These are phyloP conservation scores for Papilio dardanus DNA, from an alignment of 1,140 invertebrate genomes.

Conservation along the genomic window DNA sequence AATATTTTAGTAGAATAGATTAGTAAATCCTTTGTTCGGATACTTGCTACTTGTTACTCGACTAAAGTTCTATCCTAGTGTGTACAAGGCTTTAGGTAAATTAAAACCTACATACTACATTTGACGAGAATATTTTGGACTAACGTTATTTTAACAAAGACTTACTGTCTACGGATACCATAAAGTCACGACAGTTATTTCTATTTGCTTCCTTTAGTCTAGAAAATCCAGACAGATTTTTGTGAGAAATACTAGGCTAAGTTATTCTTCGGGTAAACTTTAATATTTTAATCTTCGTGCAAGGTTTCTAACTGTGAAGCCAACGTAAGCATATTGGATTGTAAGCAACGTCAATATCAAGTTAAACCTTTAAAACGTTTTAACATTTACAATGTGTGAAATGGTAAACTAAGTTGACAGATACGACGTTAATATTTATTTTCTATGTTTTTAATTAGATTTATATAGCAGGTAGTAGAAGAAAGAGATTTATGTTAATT, in stretches of 20 bases:
- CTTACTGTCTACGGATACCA: too few species aligned
- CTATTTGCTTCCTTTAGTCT: neutral
- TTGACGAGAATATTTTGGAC: neutral
- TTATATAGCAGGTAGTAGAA: neutral
- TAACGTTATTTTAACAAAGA: too few species aligned
- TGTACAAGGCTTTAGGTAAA: too few species aligned
- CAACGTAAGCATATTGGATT: constrained; percentile 8
- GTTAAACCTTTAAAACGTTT: neutral
- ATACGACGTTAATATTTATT: neutral
- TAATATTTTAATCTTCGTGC: neutral
- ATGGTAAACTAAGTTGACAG: neutral
- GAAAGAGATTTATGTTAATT: too few species aligned
- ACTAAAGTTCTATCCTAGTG: too few species aligned
- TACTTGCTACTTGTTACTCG: too few species aligned
- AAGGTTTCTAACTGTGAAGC: neutral
- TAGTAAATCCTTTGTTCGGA: too few species aligned
- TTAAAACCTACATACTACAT: neutral
- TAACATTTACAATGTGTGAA: constrained; percentile 16
- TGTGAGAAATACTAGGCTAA: neutral
- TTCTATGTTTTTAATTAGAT: neutral
- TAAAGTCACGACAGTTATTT: too few species aligned
- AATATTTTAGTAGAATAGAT: too few species aligned
- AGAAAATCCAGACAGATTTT: neutral
- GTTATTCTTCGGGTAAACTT: neutral
- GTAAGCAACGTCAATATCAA: neutral